Percentiles rank a stretch among this genome's conserved stretches.
Evolutionary conservation across 2,797 vertebrate genomes (phyloP).

Genomic region (Thamnophis elegans): DNA sequence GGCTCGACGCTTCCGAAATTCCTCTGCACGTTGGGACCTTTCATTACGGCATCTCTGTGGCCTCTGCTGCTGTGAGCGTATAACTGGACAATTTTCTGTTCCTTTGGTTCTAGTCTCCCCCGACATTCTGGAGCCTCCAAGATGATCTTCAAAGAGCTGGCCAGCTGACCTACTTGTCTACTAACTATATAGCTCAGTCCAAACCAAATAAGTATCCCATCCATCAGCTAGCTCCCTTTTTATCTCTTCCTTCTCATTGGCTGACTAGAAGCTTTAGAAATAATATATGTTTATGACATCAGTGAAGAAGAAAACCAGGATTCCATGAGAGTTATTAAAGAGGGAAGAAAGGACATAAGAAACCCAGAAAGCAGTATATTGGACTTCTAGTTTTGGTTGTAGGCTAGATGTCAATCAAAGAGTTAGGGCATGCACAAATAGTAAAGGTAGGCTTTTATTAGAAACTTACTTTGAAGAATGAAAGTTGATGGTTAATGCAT

Average conservation of each 20-base stretch:
- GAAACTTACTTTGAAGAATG: not conserved
- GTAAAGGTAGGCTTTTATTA: not conserved
- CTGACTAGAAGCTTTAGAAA: not conserved
- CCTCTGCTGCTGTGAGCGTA: not conserved
- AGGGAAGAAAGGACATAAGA: not conserved
- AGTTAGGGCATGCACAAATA: not conserved
- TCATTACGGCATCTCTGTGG: not conserved
- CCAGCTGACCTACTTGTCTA: not conserved
- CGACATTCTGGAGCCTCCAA: not conserved
- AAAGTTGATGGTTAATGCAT: not conserved
- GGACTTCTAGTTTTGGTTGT: not conserved
- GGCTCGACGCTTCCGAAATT: not conserved
- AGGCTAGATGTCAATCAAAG: too few relatives aligned
- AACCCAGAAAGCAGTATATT: not conserved
- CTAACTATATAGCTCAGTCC: not conserved
- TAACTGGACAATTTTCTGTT: not conserved
- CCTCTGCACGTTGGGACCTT: not conserved
- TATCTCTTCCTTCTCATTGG: not conserved
- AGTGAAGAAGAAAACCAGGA: conserved; percentile 1
- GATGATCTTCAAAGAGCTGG: not conserved
- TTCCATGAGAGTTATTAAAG: not conserved
- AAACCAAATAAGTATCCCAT: not conserved
- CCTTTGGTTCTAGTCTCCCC: not conserved
- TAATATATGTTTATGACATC: conserved; percentile 14
- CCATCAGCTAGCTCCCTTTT: too few relatives aligned